Percentiles rank a stretch among this genome's conserved stretches.
phyloP scores from a whole-genome alignment of 2,797 vertebrate genomes.

The Acanthurus leucopareius region DNA sequence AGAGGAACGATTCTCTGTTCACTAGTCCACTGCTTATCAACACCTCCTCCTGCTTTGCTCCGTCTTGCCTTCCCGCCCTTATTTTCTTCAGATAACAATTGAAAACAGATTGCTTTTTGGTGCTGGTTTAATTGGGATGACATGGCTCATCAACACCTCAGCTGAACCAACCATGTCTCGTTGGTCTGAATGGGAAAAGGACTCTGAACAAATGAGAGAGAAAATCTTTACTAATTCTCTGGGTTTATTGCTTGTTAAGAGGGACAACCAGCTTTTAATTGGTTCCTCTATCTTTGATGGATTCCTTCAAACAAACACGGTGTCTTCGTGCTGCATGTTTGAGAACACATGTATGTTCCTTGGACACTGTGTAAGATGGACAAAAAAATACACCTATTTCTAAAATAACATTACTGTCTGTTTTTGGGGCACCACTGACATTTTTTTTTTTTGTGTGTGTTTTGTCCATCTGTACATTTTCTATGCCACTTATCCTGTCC shows the following conservation, averaged over 20 bases:
- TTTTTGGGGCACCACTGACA: background rate
- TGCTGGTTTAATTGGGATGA: conserved; percentile 72
- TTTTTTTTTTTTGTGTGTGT: conserved; percentile 2
- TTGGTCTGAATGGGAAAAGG: conserved; percentile 49
- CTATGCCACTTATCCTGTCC: conserved; percentile 20
- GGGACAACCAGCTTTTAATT: conserved; percentile 23
- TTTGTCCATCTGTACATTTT: conserved; percentile 24
- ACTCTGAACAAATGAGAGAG: conserved; percentile 41
- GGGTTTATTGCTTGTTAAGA: conserved; percentile 54
- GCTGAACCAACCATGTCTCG: conserved; percentile 50
- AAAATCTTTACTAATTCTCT: conserved; percentile 65
- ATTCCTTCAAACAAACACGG: conserved; percentile 10
- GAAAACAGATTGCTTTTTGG: conserved; percentile 73
- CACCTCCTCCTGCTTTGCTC: conserved; percentile 34
- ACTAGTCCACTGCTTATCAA: conserved; percentile 54
- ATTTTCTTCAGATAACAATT: conserved; percentile 69
- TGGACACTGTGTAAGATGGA: background rate
- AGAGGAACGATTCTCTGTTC: conserved; percentile 35
- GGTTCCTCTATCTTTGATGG: conserved; percentile 10
- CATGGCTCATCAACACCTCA: conserved; percentile 76
- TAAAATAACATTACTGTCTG: background rate
- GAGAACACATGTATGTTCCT: background rate
- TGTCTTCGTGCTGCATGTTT: background rate
- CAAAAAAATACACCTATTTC: background rate
- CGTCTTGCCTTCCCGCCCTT: conserved; percentile 33